Conservation (phyloP, 2,113 vertebrate species). For the Telmatochromis sp. region DNA sequence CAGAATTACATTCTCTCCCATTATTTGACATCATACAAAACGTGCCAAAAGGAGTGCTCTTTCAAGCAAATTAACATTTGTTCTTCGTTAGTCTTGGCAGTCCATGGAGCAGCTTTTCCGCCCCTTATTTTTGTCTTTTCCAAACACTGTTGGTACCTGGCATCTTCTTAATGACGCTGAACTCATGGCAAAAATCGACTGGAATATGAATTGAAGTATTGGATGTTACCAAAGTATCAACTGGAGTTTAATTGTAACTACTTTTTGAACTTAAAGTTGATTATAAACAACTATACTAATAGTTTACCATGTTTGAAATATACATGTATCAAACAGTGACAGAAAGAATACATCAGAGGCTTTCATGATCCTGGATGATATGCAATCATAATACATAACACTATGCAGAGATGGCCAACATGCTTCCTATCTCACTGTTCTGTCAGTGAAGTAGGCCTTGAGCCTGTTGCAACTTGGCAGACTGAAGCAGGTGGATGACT, state of each 20-base stretch:
- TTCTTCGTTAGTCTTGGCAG: neutral
- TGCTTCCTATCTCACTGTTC: neutral
- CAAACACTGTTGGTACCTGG: neutral
- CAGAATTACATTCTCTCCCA: neutral
- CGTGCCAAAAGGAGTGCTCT: neutral
- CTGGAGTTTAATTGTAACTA: neutral
- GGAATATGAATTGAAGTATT: neutral
- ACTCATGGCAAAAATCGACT: neutral
- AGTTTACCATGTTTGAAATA: neutral
- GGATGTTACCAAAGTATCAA: neutral
- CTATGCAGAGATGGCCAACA: neutral
- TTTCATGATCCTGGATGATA: neutral
- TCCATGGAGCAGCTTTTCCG: neutral
- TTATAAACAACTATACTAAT: neutral
- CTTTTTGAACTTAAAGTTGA: neutral
- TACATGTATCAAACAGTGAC: neutral
- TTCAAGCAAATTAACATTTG: neutral
- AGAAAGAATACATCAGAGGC: neutral
- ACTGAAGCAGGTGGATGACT: slow-evolving; percentile 16
- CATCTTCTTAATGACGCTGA: neutral
- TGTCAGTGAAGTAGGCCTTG: neutral
- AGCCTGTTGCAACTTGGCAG: slow-evolving; percentile 5
- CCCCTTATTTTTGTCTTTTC: neutral
- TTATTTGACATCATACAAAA: neutral
- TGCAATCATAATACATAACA: neutral